Conservation (phyloP, 2,113 vertebrate genomes). For the Dipodomys ordii region DNA sequence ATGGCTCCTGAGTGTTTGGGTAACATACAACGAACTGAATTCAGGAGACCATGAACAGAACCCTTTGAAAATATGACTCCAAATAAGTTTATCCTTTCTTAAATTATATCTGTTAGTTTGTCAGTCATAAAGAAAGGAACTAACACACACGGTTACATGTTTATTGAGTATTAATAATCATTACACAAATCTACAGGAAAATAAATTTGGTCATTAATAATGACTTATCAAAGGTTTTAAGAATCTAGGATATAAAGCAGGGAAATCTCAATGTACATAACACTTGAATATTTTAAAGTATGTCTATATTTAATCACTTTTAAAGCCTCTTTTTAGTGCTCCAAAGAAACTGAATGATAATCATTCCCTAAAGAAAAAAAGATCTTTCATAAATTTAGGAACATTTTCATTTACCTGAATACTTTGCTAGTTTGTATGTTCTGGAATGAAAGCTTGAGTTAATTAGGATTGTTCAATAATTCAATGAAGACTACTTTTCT, state of each 20-base stretch:
- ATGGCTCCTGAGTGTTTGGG: too few species aligned
- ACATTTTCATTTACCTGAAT: constrained; percentile 1
- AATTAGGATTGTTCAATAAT: constrained; percentile 6
- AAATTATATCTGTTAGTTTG: too few species aligned
- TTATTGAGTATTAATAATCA: not conserved
- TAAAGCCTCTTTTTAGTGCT: not conserved
- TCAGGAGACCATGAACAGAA: too few species aligned
- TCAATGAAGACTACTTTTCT: constrained; percentile 9
- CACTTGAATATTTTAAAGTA: constrained; percentile 29
- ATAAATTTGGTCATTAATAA: not conserved
- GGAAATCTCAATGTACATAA: not conserved
- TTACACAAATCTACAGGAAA: constrained; percentile 1
- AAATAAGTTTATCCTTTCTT: too few species aligned
- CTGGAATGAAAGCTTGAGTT: not conserved
- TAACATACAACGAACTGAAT: too few species aligned
- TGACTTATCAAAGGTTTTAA: not conserved
- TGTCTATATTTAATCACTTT: not conserved
- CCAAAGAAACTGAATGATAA: not conserved
- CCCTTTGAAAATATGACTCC: too few species aligned
- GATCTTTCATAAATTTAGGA: not conserved
- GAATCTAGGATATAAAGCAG: not conserved
- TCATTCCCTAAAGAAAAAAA: not conserved
- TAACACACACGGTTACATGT: not conserved
- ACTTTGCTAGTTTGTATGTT: not conserved
- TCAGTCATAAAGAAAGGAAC: too few species aligned